Percentiles rank a stretch among this genome's conserved stretches.
phyloP scores from a whole-genome alignment of 2,797 vertebrate genomes.

The Galago senegalensis region DNA sequence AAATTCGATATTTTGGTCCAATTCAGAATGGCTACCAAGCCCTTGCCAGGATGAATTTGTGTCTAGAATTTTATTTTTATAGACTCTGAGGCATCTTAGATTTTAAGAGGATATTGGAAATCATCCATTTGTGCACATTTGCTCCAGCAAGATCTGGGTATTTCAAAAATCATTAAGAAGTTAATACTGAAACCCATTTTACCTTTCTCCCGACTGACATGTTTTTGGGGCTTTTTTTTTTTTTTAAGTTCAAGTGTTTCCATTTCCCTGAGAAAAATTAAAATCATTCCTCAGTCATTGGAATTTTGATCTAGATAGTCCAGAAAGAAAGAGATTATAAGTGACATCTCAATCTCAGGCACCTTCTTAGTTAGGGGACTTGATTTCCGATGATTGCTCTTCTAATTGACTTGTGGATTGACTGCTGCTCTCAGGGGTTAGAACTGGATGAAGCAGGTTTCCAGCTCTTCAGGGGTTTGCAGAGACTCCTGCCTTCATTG shows the following conservation, averaged over 20 bases:
- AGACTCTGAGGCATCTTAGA: constrained; percentile 68
- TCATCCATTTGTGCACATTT: constrained; percentile 71
- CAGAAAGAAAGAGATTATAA: constrained; percentile 71
- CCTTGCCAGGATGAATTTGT: constrained; percentile 69
- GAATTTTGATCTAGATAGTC: constrained; percentile 45
- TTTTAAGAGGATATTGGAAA: constrained; percentile 78
- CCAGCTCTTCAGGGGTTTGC: neutral
- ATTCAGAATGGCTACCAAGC: constrained; percentile 52
- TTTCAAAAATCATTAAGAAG: constrained; percentile 71
- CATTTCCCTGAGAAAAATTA: constrained; percentile 66
- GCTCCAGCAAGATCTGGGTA: constrained; percentile 75
- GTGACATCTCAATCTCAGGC: constrained; percentile 60
- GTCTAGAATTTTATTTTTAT: constrained; percentile 77
- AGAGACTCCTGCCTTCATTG: neutral
- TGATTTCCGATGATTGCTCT: constrained; percentile 63
- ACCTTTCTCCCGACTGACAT: constrained; percentile 52
- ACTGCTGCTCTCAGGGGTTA: neutral
- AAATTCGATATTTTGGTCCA: constrained; percentile 73
- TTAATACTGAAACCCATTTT: constrained; percentile 64
- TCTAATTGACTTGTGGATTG: constrained; percentile 14
- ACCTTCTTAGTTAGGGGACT: constrained; percentile 65
- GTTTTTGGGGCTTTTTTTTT: neutral
- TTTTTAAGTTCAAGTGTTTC: neutral
- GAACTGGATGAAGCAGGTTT: neutral
- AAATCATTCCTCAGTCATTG: constrained; percentile 48